phyloP scores from a whole-genome alignment of 1,140 invertebrate species.

The Armadillidium nasatum region DNA sequence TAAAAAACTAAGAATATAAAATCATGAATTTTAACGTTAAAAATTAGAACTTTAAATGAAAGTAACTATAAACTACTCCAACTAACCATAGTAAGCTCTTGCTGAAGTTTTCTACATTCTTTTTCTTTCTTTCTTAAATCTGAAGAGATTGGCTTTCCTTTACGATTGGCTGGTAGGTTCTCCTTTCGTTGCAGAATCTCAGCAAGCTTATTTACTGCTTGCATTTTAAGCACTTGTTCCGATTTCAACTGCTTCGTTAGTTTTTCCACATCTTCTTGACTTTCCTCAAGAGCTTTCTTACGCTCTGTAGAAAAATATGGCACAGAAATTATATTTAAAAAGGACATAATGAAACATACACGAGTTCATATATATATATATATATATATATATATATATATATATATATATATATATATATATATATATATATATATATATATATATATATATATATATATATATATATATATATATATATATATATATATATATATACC shows the following conservation, averaged over 20 bases:
- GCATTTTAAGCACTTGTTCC: constrained; percentile 80
- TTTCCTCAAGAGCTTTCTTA: constrained; percentile 49
- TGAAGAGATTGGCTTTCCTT: constrained; percentile 59
- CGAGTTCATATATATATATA: too few species aligned
- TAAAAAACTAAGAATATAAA: too few species aligned
- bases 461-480: background rate
- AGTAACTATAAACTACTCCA: background rate
- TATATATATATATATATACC: background rate
- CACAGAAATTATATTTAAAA: too few species aligned
- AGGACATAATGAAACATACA: too few species aligned
- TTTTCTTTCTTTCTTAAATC: constrained; percentile 88
- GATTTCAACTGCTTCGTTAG: constrained; percentile 79
- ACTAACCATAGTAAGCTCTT: constrained; percentile 78
- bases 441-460: too few species aligned
- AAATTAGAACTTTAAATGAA: too few species aligned
- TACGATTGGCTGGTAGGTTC: constrained; percentile 53
- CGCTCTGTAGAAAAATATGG: constrained; percentile 8
- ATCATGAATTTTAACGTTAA: too few species aligned
- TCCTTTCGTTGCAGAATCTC: constrained; percentile 94
- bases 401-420: too few species aligned
- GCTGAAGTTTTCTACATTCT: constrained; percentile 88
- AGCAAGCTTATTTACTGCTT: constrained; percentile 93
- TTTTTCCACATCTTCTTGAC: constrained; percentile 69
- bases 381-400: background rate
- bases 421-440: background rate